phyloP scores from a whole-genome alignment of 2,113 vertebrate genomes.

The Thinocorus orbignyianus region DNA sequence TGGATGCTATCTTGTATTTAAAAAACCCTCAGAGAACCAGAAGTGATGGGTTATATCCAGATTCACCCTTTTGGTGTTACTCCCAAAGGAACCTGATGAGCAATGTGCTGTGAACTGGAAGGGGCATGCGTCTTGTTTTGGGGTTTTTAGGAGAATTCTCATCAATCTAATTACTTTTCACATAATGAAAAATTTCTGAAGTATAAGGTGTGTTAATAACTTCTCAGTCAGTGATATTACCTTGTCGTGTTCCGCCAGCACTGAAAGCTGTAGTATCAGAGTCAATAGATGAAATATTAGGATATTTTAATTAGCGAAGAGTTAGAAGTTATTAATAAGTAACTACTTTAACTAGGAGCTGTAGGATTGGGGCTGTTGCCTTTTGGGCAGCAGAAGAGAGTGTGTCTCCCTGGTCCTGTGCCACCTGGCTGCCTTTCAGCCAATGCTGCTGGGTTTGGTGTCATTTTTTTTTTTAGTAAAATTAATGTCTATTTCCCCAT shows the following conservation, averaged over 20 bases:
- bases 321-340: not conserved
- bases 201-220: not conserved
- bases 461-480: not conserved
- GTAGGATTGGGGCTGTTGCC: not conserved
- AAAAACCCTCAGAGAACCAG: not conserved
- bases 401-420: not conserved
- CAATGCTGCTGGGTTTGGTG: not conserved
- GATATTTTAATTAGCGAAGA: not conserved
- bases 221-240: not conserved
- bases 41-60: not conserved
- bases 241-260: not conserved
- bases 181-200: not conserved
- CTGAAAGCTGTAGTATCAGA: not conserved
- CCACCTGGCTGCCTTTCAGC: not conserved
- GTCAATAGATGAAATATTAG: conserved; percentile 15
- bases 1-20: not conserved
- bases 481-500: not conserved
- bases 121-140: not conserved
- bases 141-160: not conserved
- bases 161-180: not conserved
- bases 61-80: not conserved
- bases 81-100: not conserved
- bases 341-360: not conserved
- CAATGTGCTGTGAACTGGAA: not conserved
- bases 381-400: not conserved